Conservation (phyloP, 1,140 invertebrate genomes). For the Cyclargus thomasi region DNA sequence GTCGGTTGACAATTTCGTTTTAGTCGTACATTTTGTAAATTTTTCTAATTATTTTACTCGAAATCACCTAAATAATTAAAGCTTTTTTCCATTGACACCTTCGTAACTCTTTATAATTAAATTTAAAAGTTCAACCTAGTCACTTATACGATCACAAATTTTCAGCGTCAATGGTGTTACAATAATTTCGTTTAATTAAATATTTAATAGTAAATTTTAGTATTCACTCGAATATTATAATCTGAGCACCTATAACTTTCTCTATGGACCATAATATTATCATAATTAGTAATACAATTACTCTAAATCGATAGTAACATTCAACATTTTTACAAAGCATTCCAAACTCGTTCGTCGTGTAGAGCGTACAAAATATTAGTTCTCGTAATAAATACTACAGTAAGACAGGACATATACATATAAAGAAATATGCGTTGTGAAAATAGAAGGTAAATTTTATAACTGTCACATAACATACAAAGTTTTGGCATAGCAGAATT, state of each 20-base stretch:
- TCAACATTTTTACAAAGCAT: conserved; percentile 3
- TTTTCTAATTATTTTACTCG: conserved; percentile 11
- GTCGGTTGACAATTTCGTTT: background rate
- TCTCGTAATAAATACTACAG: background rate
- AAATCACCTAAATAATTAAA: conserved; percentile 13
- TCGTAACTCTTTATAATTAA: conserved; percentile 7
- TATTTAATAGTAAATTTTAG: background rate
- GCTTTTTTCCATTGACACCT: conserved; percentile 14
- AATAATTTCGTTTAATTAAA: background rate
- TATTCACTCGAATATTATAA: background rate
- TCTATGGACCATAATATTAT: background rate
- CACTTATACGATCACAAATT: background rate
- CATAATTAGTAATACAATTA: background rate
- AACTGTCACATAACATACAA: no score
- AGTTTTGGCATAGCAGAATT: no score
- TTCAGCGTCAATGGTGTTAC: background rate
- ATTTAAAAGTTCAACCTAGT: background rate
- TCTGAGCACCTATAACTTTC: background rate
- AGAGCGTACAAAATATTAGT: background rate
- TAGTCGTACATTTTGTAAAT: background rate
- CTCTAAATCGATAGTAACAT: background rate
- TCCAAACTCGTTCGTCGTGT: background rate
- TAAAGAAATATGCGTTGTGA: background rate
- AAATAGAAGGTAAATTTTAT: no score
- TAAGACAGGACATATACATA: no score